Evolutionary conservation across 2,888 invertebrate species (phyloP), one percentile per base, ranked within the genome.

Genomic region (Monoplex corrugatus): DNA sequence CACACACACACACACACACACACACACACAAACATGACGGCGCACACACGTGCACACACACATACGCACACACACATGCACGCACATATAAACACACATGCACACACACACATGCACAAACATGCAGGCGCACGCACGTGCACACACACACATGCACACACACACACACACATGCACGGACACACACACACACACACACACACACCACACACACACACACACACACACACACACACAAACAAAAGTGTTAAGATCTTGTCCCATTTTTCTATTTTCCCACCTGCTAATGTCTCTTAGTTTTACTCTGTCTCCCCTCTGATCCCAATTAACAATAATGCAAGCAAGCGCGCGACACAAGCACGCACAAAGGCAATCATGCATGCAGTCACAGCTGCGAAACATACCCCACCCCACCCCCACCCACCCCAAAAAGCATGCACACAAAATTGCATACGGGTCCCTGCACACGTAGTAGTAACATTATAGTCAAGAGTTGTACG

Each of bases 1-100:
- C 80, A 80, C 80, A 80, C 80, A 80, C 80, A 80, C 80, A 80
- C 80, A 38, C 80, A 43, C 80, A 28, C 80, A 28, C 80, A 80
- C 40, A 80, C 80, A 28, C 80, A 80, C 80, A 16, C 80, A 43
- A 23, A 38, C 80, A 80, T 38, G 38, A 23, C 16, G 35, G n/a
- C 38, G 35, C 80, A 75, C 75, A 10, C 75, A 75, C 75, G 28
- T 23, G 43, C 80, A 80, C 80, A 80, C 80, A 80, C 80, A 38
- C 80, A 80, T 38, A 80, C 40, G 43, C 80, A 80, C 80, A 80
- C 80, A 80, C 80, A 38, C 80, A 80, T 38, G 35, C 80, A 80
- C 80, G 35, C 80, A 80, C 80, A 38, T 38, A 80, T 38, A 80
- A 23, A 80, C 80, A 43, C 80, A 80, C 80, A 80, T 16, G n/a